Evolutionary conservation across 2,113 vertebrate species (phyloP).

Genomic region (Dissostichus mawsoni): DNA sequence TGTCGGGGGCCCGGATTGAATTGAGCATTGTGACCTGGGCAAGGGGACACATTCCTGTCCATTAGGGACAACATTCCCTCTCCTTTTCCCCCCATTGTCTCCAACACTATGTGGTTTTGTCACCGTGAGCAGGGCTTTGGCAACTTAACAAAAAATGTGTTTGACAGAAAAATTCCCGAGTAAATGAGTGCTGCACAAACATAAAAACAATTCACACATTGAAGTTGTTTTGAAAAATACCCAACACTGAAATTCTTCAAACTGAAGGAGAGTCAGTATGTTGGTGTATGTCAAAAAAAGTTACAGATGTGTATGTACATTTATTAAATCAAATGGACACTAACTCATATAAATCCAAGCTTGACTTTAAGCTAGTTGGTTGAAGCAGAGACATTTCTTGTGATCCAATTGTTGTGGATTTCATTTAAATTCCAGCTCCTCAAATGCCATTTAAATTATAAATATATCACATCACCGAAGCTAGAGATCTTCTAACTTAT

Average conservation of each 20-base stretch:
- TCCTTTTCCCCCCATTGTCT: constrained; percentile 55
- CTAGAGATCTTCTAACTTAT: neutral
- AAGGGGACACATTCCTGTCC: constrained; percentile 72
- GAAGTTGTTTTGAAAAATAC: neutral
- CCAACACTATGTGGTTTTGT: constrained; percentile 60
- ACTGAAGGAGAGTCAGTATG: neutral
- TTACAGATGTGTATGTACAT: neutral
- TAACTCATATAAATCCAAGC: neutral
- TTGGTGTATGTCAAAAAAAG: neutral
- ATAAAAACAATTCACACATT: neutral
- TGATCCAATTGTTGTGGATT: neutral
- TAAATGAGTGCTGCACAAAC: neutral
- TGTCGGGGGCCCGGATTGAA: constrained; percentile 52
- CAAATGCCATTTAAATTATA: neutral
- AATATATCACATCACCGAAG: neutral
- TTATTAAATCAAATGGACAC: too few species aligned
- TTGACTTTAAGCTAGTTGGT: neutral
- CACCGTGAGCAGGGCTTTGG: constrained; percentile 45
- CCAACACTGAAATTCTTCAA: neutral
- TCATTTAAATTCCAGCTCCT: neutral
- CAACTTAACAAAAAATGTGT: constrained; percentile 55
- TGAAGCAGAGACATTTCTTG: neutral
- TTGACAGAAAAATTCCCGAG: constrained; percentile 35
- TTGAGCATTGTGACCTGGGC: constrained; percentile 63
- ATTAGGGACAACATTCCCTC: constrained; percentile 59